phyloP scores from a whole-genome alignment of 1,140 invertebrate genomes.

The Mizuhopecten yessoensis region DNA sequence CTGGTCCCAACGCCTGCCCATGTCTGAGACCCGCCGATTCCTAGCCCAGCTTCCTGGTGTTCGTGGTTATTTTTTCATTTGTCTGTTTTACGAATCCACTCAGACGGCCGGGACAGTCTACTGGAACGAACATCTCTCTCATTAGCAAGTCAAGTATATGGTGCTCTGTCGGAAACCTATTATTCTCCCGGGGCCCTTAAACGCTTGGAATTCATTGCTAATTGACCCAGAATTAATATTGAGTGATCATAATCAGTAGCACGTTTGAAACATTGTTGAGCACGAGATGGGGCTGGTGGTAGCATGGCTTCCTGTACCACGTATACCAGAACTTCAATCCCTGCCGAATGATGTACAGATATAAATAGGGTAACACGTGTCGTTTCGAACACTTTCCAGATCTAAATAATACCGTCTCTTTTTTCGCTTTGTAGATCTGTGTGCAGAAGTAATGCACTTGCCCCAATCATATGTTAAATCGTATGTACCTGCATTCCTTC shows the following conservation, averaged over 20 bases:
- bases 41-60: neutral
- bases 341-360: neutral
- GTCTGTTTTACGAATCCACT: constrained; percentile 24
- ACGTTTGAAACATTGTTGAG: constrained; percentile 31
- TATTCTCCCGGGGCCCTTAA: neutral
- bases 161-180: constrained; percentile 12
- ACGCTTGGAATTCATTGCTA: constrained; percentile 38
- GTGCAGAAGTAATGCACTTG: neutral
- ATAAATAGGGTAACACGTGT: neutral
- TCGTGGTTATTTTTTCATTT: constrained; percentile 19
- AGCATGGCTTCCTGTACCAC: neutral
- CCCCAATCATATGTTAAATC: neutral
- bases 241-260: constrained; percentile 18
- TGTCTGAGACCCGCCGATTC: neutral
- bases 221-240: constrained; percentile 39
- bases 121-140: constrained; percentile 31
- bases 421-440: constrained; percentile 34
- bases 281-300: constrained; percentile 23
- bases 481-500: neutral
- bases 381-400: constrained; percentile 26
- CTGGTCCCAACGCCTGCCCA: neutral
- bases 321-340: neutral
- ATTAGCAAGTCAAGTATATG: neutral
- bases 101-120: constrained; percentile 29
- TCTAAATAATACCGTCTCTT: neutral